These are phyloP conservation scores for Phrynocephalus versicolor DNA, from an alignment of 2,113 vertebrate species.

Conservation along the genomic window DNA sequence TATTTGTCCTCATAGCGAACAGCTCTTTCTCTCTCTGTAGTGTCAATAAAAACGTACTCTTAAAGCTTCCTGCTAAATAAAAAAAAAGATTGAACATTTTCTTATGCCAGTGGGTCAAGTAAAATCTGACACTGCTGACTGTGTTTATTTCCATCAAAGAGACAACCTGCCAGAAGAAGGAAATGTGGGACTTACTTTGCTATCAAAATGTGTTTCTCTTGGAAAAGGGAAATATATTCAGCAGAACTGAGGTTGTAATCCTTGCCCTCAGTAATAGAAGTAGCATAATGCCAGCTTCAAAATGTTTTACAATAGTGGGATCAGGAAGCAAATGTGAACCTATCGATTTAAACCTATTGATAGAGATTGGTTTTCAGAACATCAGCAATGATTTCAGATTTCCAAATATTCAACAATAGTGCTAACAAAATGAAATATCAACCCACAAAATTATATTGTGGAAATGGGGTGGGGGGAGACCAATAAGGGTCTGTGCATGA, in stretches of 20 bases:
- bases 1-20: background rate
- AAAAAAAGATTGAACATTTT: background rate
- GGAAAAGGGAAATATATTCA: background rate
- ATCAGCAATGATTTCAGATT: background rate
- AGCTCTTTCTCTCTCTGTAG: background rate
- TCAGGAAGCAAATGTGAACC: background rate
- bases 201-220: background rate
- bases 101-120: background rate
- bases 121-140: background rate
- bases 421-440: background rate
- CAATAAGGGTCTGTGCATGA: background rate
- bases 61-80: background rate
- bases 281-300: background rate
- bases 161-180: background rate
- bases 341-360: background rate
- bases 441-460: background rate
- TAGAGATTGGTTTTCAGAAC: background rate
- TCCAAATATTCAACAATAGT: background rate
- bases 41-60: background rate
- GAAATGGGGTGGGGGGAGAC: background rate
- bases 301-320: background rate
- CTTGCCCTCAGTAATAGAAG: background rate
- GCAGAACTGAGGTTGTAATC: background rate
- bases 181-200: background rate
- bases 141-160: background rate